These are phyloP conservation scores for Sebastes kiyomatsui DNA, from an alignment of 2,797 vertebrate genomes.

Conservation along the genomic window DNA sequence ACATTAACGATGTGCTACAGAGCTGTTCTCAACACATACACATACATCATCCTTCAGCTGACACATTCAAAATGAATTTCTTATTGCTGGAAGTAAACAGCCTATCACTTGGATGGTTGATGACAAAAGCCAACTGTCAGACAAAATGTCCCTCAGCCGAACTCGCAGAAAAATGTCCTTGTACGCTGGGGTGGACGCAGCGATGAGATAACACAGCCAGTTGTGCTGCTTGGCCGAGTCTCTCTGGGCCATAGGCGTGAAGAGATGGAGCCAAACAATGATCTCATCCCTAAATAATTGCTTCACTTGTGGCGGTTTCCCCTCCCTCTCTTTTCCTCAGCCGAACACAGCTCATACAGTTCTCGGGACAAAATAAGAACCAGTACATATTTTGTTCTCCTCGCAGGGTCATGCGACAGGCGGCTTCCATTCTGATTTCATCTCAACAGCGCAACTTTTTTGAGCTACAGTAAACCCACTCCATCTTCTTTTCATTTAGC, in stretches of 20 bases:
- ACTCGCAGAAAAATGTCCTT: constrained; percentile 66
- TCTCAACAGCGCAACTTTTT: constrained; percentile 24
- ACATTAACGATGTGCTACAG: constrained; percentile 52
- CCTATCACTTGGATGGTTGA: constrained; percentile 27
- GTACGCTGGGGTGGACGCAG: constrained; percentile 56
- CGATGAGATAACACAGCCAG: constrained; percentile 80
- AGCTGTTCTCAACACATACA: constrained; percentile 52
- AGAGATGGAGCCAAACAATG: constrained; percentile 86
- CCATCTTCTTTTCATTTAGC: constrained; percentile 19
- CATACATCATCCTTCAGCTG: constrained; percentile 43
- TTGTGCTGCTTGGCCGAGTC: constrained; percentile 77
- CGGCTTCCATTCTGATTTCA: constrained; percentile 55
- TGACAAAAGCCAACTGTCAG: constrained; percentile 41
- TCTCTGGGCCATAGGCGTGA: constrained; percentile 84
- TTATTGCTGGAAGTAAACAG: constrained; percentile 35
- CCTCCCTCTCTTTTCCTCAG: constrained; percentile 65
- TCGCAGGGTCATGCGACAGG: constrained; percentile 60
- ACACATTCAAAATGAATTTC: constrained; percentile 44
- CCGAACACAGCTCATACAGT: constrained; percentile 72
- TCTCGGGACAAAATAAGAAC: constrained; percentile 72
- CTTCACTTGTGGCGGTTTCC: constrained; percentile 82
- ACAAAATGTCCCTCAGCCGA: constrained; percentile 64
- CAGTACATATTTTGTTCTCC: constrained; percentile 66
- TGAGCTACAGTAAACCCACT: constrained; percentile 6
- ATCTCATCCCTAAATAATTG: constrained; percentile 87